Evolutionary conservation across 2,888 invertebrate genomes (phyloP).

Genomic region (Thera britannica): DNA sequence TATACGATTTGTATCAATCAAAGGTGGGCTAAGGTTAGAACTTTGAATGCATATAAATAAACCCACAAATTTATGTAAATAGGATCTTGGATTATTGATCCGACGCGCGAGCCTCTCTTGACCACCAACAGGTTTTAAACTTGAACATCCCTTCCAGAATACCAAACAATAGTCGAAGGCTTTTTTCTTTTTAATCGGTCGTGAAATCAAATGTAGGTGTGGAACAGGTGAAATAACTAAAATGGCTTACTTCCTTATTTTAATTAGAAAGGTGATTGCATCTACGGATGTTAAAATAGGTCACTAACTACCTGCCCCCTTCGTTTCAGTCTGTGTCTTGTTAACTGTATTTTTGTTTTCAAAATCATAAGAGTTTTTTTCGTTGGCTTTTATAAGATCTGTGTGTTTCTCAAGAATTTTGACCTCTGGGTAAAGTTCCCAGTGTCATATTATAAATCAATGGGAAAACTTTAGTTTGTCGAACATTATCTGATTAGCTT

Average conservation of each 20-base stretch:
- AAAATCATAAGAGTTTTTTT: background rate
- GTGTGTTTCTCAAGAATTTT: no score
- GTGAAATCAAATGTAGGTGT: constrained; percentile 58
- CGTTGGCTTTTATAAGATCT: background rate
- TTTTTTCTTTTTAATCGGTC: constrained; percentile 57
- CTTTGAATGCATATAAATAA: background rate
- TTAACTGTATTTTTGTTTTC: background rate
- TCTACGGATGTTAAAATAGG: constrained; percentile 39
- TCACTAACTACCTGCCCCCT: constrained; percentile 31
- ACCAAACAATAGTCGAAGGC: constrained; percentile 25
- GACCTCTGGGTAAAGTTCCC: constrained; percentile 4
- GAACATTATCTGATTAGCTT: constrained; percentile 61
- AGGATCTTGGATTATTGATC: background rate
- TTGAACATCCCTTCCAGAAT: constrained; percentile 26
- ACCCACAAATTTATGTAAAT: background rate
- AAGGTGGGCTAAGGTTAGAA: background rate
- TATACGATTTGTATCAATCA: constrained; percentile 11
- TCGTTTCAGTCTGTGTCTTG: constrained; percentile 6
- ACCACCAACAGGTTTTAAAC: constrained; percentile 32
- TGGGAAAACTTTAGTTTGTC: constrained; percentile 61
- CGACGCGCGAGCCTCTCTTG: constrained; percentile 7
- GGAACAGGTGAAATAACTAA: constrained; percentile 65
- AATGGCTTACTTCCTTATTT: constrained; percentile 58
- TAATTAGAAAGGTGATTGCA: constrained; percentile 55
- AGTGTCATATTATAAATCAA: constrained; percentile 15